A percentile compares a stretch with the other conserved stretches of the same genome.
Conservation (phyloP, 2,888 invertebrate species). For the Tenthredo mesomela region DNA sequence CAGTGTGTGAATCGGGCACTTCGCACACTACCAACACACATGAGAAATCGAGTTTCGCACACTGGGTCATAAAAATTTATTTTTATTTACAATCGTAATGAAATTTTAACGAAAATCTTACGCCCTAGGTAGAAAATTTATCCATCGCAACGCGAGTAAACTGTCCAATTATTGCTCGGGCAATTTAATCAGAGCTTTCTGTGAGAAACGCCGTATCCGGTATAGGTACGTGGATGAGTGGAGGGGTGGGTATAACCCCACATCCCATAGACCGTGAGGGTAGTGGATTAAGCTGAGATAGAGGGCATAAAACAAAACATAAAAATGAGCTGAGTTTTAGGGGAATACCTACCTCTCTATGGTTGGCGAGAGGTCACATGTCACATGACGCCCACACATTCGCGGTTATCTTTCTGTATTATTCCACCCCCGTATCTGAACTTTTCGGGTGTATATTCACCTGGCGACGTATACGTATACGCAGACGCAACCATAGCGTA, state of each 20-base stretch:
- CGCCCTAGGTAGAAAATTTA: neutral
- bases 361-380: conserved; percentile 35
- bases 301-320: conserved; percentile 47
- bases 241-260: neutral
- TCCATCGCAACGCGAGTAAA: neutral
- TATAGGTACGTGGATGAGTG: neutral
- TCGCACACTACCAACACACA: too few species aligned
- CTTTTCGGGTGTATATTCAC: neutral
- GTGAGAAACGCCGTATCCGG: neutral
- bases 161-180: conserved; percentile 37
- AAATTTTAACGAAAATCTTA: conserved; percentile 1
- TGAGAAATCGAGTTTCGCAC: too few species aligned
- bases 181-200: conserved; percentile 41
- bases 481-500: neutral
- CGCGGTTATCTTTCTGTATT: conserved; percentile 27
- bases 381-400: conserved; percentile 28
- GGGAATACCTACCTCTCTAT: neutral
- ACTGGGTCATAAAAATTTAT: too few species aligned
- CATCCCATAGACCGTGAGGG: neutral
- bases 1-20: too few species aligned
- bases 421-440: neutral
- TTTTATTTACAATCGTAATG: neutral
- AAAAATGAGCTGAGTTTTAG: conserved; percentile 35
- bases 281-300: conserved; percentile 47
- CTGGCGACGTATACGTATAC: neutral